Evolutionary conservation across 1,140 invertebrate species (phyloP).

Genomic region (Drosophila equinoxialis): DNA sequence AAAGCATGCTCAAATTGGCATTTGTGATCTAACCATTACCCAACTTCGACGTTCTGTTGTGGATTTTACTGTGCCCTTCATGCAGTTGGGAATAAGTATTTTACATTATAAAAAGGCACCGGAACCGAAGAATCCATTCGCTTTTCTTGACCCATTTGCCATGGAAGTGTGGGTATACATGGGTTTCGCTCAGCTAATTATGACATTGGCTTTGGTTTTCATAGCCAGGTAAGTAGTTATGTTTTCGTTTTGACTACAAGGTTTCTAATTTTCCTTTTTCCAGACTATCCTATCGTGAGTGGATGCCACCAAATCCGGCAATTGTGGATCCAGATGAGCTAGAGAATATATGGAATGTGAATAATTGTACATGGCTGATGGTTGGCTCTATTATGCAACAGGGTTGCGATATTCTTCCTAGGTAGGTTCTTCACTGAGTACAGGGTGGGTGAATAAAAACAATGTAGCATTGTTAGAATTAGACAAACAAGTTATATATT

Average conservation of each 20-base stretch:
- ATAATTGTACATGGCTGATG: conserved; percentile 91
- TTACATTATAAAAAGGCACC: conserved; percentile 94
- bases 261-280: not conserved
- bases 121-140: conserved; percentile 94
- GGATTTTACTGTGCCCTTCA: conserved; percentile 96
- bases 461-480: too few species aligned
- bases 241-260: not conserved
- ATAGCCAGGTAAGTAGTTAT: conserved; percentile 89
- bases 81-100: conserved; percentile 94
- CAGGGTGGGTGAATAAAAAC: too few species aligned
- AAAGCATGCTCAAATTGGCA: conserved; percentile 93
- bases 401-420: conserved; percentile 91
- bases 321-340: conserved; percentile 88
- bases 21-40: conserved; percentile 95
- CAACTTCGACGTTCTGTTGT: conserved; percentile 91
- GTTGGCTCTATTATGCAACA: conserved; percentile 92
- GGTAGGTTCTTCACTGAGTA: conserved; percentile 83
- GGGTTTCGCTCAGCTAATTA: conserved; percentile 95
- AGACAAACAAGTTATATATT: not conserved
- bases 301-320: conserved; percentile 92
- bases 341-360: conserved; percentile 91
- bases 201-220: conserved; percentile 95
- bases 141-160: conserved; percentile 95
- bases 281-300: conserved; percentile 93
- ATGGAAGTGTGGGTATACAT: conserved; percentile 98